Evolutionary conservation across 2,888 invertebrate species (phyloP).

Genomic region (Romanomermis culicivorax): DNA sequence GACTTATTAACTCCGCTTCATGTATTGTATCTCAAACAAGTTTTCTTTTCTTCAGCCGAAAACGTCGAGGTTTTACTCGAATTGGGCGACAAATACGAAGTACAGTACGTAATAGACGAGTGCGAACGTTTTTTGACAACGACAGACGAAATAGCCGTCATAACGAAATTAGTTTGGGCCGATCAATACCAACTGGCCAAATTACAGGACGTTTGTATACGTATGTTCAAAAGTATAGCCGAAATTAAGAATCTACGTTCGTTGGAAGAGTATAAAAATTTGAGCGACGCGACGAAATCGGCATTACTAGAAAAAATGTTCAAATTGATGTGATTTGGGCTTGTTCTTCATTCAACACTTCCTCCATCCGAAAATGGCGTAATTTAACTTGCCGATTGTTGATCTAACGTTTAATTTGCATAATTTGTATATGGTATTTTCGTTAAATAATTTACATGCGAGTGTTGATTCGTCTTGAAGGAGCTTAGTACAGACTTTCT

Average conservation of each 20-base stretch:
- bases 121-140: conserved; percentile 30
- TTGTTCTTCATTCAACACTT: too few relatives aligned
- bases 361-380: too few relatives aligned
- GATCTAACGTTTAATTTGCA: too few relatives aligned
- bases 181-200: conserved; percentile 23
- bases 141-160: conserved; percentile 23
- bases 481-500: too few relatives aligned
- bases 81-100: conserved; percentile 31
- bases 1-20: too few relatives aligned
- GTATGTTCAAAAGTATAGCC: conserved; percentile 17
- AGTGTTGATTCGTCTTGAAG: too few relatives aligned
- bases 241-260: conserved; percentile 18
- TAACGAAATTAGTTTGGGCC: conserved; percentile 23
- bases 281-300: conserved; percentile 22
- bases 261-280: conserved; percentile 22
- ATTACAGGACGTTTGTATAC: conserved; percentile 21
- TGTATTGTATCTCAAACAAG: too few relatives aligned
- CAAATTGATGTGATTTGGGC: conserved; percentile 17
- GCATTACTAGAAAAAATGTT: conserved; percentile 22
- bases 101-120: conserved; percentile 28
- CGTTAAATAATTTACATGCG: too few relatives aligned
- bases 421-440: too few relatives aligned
- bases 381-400: too few relatives aligned
- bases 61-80: conserved; percentile 31
- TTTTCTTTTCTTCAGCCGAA: conserved; percentile 22